Conservation (phyloP, 2,113 vertebrate species). For the Coregonus clupeaformis region DNA sequence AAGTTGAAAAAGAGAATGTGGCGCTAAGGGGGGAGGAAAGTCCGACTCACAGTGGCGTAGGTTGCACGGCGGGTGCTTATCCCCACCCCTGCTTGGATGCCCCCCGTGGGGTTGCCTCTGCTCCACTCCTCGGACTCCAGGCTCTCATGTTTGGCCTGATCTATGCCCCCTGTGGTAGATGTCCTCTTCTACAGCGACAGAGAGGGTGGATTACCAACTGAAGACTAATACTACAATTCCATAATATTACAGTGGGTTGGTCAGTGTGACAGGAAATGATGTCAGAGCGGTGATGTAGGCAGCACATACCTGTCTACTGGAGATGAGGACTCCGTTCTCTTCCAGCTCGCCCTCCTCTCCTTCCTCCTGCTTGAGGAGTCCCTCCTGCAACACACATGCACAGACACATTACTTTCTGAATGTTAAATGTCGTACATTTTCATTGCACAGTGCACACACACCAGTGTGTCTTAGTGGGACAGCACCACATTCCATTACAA, state of each 20-base stretch:
- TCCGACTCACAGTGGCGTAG: constrained; percentile 70
- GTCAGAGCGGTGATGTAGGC: not conserved
- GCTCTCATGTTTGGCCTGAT: constrained; percentile 78
- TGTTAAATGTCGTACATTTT: too few species aligned
- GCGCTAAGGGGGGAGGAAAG: too few species aligned
- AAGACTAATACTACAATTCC: not conserved
- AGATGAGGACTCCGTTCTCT: constrained; percentile 75
- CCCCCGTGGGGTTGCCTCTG: constrained; percentile 56
- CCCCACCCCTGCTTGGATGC: constrained; percentile 70
- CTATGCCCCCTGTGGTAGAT: constrained; percentile 68
- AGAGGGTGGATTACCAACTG: not conserved
- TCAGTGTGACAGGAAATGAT: not conserved
- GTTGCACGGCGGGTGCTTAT: constrained; percentile 89
- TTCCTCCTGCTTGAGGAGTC: constrained; percentile 71
- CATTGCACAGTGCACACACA: too few species aligned
- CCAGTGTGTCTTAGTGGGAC: not conserved
- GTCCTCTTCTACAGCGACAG: constrained; percentile 69
- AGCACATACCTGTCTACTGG: constrained; percentile 77
- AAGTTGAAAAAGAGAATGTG: not conserved
- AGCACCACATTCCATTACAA: constrained; percentile 7
- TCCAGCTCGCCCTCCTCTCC: constrained; percentile 84
- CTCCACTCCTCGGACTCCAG: constrained; percentile 76
- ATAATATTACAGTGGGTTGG: not conserved
- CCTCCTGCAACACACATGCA: constrained; percentile 57
- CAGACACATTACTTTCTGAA: not conserved